Base-by-base conservation (phyloP, 2,888 invertebrate genomes). In the Anthoptus insignis region DNA sequence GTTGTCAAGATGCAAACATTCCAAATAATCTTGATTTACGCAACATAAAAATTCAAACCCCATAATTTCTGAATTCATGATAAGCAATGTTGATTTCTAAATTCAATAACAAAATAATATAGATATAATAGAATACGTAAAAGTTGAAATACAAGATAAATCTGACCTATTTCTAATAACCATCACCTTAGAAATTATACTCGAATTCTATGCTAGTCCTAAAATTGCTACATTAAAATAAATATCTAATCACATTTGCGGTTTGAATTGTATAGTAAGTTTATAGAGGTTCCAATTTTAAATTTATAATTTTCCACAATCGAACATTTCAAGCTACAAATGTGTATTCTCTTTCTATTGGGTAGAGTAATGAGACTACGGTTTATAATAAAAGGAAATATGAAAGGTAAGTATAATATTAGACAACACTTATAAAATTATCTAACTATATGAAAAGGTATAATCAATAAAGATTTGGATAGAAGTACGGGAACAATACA, bases 1-100 rank as follows among this genome's bases (percentile, higher is more conserved):
- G 91, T 91, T 91, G 93, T 93, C 93, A 93, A 93, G 93, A 93
- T 93, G 93, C 93, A 91, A 89, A 91, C 91, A 91, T 92, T 91
- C 92, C 88, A 88, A 88, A 87, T 82, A 81, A 88, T 81, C 81
- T 81, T 74, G 74, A 81, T 80, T 79, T 82, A 84, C 81, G 85
- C 83, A 88, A 91, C 84, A 84, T 83, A 89, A 89, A 88, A 84
- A 82, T 78, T 92, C 93, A 93, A 93, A 93, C 93, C 93, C 93
- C 93, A 93, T 92, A 76, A 79, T 74, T 78, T 80, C 72, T 74
- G 75, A 77, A 81, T 82, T 80, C 83, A 84, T 81, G 76, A 71
- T 66, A 87, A 88, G 88, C 88, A 71, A 77, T 82, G 78, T 79
- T 73, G 74, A 79, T 71, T 80, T 80, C 84, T 84, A 86, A 54